Conservation (phyloP, 2,888 invertebrate genomes). For the Drosophila nr. fundita region DNA sequence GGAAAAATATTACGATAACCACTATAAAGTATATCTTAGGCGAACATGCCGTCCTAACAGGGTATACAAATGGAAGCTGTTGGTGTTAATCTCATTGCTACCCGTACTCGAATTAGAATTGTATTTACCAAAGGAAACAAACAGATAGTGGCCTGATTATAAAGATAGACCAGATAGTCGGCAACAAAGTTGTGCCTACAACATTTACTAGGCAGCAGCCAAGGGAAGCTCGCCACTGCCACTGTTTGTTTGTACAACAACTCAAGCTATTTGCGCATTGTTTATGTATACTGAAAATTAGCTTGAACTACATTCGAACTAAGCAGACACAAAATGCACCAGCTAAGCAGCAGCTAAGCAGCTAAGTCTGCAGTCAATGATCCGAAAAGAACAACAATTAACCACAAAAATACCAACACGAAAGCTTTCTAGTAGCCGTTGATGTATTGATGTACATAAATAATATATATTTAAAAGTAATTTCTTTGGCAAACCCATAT, state of each 20-base stretch:
- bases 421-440: background rate
- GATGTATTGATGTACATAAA: background rate
- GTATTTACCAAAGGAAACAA: constrained; percentile 57
- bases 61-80: constrained; percentile 21
- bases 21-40: background rate
- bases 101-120: constrained; percentile 14
- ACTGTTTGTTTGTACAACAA: constrained; percentile 27
- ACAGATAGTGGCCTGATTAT: constrained; percentile 59
- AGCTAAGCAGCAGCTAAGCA: background rate
- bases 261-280: constrained; percentile 30
- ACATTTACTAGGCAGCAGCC: constrained; percentile 9
- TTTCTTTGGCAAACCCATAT: background rate
- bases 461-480: background rate
- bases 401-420: background rate
- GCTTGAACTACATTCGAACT: constrained; percentile 5
- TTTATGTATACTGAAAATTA: constrained; percentile 32
- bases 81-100: constrained; percentile 16
- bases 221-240: constrained; percentile 19
- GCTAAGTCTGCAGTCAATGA: constrained; percentile 22
- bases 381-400: background rate
- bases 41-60: background rate
- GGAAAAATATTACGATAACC: background rate
- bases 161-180: constrained; percentile 56
- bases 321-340: constrained; percentile 25
- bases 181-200: constrained; percentile 20